phyloP scores from a whole-genome alignment of 2,113 vertebrate genomes.

The Alouatta palliata region DNA sequence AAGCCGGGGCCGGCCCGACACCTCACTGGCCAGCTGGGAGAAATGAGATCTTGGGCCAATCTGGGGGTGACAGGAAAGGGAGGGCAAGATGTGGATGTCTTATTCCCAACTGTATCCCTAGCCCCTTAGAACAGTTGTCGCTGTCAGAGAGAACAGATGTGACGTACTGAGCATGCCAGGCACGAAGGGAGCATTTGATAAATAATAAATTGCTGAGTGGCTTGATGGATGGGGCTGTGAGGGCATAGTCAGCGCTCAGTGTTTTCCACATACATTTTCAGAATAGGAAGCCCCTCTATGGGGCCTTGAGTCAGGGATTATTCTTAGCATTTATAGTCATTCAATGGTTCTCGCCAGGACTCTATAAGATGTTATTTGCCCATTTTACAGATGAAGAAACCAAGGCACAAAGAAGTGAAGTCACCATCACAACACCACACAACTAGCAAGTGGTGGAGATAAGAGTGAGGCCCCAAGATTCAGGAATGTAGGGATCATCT shows the following conservation, averaged over 20 bases:
- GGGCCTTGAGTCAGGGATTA: not conserved
- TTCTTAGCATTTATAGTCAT: not conserved
- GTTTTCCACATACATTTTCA: not conserved
- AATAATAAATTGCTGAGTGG: not conserved
- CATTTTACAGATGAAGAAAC: not conserved
- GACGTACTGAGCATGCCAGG: not conserved
- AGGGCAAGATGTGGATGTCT: not conserved
- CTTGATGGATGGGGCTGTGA: not conserved
- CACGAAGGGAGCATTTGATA: not conserved
- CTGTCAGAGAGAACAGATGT: slow-evolving; percentile 52
- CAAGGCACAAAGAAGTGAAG: not conserved
- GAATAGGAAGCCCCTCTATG: not conserved
- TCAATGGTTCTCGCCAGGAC: not conserved
- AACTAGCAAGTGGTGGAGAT: not conserved
- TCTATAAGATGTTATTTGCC: not conserved
- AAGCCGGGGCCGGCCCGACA: not conserved
- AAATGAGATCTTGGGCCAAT: slow-evolving; percentile 26
- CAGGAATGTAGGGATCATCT: not conserved
- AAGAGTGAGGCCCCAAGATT: not conserved
- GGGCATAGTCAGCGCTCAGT: not conserved
- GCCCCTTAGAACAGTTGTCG: not conserved
- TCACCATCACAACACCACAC: not conserved
- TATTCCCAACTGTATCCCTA: not conserved
- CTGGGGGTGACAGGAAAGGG: not conserved
- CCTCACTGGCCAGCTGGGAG: slow-evolving; percentile 57